Percentiles rank a stretch among this genome's conserved stretches.
Conservation (phyloP, 2,797 vertebrate species). For the Darevskia mixta region DNA sequence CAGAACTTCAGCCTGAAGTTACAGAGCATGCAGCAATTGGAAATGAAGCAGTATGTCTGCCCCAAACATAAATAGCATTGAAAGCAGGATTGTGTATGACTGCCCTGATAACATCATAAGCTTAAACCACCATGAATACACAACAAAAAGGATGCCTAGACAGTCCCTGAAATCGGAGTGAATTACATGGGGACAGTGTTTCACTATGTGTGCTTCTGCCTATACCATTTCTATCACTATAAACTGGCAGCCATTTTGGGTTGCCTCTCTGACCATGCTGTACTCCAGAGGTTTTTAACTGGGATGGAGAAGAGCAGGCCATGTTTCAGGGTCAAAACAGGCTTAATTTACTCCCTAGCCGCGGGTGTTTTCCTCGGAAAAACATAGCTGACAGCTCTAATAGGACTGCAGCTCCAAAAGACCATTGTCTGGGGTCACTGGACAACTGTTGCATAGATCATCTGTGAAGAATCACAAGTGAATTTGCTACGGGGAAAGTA, state of each 20-base stretch:
- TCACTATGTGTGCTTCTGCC: neutral
- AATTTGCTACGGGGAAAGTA: neutral
- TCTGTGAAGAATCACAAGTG: neutral
- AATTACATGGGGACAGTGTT: neutral
- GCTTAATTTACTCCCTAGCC: slow-evolving; percentile 1
- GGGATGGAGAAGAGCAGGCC: neutral
- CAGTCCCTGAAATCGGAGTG: neutral
- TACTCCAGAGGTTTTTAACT: neutral
- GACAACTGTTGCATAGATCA: slow-evolving; percentile 5
- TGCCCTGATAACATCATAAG: no score
- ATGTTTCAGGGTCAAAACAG: neutral
- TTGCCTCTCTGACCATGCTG: neutral
- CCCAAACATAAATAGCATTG: no score
- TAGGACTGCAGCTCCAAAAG: neutral
- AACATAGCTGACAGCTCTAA: slow-evolving; percentile 8
- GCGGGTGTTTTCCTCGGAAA: neutral
- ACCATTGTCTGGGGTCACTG: neutral
- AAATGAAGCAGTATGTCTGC: no score
- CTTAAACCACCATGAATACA: no score
- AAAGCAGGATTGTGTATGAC: no score
- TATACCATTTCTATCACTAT: neutral
- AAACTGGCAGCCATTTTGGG: neutral
- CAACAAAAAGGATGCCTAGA: neutral
- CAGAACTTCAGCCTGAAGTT: no score
- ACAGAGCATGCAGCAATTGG: no score